Percentiles rank a stretch among this genome's conserved stretches.
Evolutionary conservation across 1,140 invertebrate species (phyloP).

Genomic region (Brachionus rotundiformis): DNA sequence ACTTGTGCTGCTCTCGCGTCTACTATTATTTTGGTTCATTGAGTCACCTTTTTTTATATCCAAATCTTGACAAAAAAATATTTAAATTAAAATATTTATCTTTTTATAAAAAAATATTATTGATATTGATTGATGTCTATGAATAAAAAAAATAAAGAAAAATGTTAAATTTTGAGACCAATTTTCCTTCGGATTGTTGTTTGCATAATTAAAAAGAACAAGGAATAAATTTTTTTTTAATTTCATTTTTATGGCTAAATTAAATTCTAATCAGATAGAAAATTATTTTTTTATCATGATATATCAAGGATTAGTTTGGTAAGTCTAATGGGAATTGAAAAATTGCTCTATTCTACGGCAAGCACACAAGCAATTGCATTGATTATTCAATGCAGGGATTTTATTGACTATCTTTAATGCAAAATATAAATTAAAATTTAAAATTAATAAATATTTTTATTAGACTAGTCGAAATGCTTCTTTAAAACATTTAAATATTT

Average conservation of each 20-base stretch:
- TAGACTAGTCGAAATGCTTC: not conserved
- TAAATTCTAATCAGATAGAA: slow-evolving; percentile 41
- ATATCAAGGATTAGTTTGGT: slow-evolving; percentile 25
- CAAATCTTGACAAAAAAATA: not conserved
- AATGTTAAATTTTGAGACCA: not conserved
- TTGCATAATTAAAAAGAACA: not conserved
- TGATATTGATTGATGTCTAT: too few species aligned
- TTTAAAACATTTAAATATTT: not conserved
- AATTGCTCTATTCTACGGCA: not conserved
- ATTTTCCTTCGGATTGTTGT: not conserved
- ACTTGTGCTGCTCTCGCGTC: slow-evolving; percentile 5
- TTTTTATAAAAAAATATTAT: not conserved
- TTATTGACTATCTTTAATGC: not conserved
- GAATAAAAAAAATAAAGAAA: too few species aligned
- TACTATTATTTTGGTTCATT: slow-evolving; percentile 8
- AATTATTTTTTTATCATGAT: slow-evolving; percentile 35
- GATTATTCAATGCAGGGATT: not conserved
- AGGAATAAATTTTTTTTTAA: slow-evolving; percentile 17
- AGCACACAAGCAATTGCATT: not conserved
- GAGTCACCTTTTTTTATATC: not conserved
- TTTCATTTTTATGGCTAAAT: slow-evolving; percentile 21
- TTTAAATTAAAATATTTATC: not conserved
- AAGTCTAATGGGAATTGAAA: not conserved
- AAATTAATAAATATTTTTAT: slow-evolving; percentile 8
- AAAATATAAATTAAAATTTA: not conserved